Evolutionary conservation across 2,113 vertebrate genomes (phyloP), one percentile per base, ranked within the genome.

Genomic region (Microtus richardsoni): DNA sequence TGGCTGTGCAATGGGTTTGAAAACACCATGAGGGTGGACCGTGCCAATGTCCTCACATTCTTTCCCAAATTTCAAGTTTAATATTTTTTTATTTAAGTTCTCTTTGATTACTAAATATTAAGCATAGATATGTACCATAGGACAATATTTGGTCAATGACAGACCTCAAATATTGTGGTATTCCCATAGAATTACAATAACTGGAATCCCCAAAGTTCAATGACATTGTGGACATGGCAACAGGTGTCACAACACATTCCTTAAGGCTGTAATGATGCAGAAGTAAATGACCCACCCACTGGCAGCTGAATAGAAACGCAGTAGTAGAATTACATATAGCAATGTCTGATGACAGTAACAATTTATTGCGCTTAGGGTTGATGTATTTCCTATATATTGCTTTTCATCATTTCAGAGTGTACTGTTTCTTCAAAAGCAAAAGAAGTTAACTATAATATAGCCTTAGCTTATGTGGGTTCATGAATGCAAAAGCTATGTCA

Each of bases 91-190:
- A 1, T 47, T n/a, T 71, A 60, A 47, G 33, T 71, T 86, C 39
- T 60, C 52, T 95, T 93, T 62, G 21, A 47, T 71, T 52, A 16
- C 58, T 90, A 85, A 90, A 41, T 82, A 60, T 73, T 77, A 96
- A 85, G 28, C 73, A 74, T 19, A 22, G 16, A 41, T 58, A 64
- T n/a, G 12, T 58, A 66, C 6, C 2, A 60, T 4, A 9, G 24
- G 26, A 16, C 41, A 66, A 36, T 66, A 44, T 75, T 74, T 39
- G 47, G 36, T 36, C 54, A 33, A 41, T 30, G 36, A 83, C 39
- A 28, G 41, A 14, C 33, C 3, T 33, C 26, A 89, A 28, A 41
- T 39, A 21, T 8, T 33, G 49, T 47, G 33, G 41, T 21, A 36
- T 28, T 36, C 26, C 54, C 26, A 39, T 36, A 41, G 30, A 19